A percentile compares a stretch with the other conserved stretches of the same genome.
These are phyloP conservation scores for Henricia sp. DNA, from an alignment of 53 echinoderm and acorn worm genomes.

Conservation along the genomic window DNA sequence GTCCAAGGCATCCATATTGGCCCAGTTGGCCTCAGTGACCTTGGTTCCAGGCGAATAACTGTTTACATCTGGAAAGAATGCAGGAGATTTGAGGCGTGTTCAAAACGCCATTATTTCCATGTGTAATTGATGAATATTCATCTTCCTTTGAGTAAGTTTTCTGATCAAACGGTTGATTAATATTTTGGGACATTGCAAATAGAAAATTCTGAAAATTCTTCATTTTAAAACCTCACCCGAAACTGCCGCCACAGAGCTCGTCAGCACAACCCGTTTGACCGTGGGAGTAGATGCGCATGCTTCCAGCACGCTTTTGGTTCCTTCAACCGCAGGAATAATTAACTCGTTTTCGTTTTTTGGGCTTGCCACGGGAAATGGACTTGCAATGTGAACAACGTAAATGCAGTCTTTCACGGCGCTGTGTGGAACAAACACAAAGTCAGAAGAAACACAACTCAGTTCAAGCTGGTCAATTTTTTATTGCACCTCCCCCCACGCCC, in stretches of 20 bases:
- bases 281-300: constrained; percentile 60
- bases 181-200: too few species aligned
- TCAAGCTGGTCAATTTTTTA: too few species aligned
- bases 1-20: constrained; percentile 38
- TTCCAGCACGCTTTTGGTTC: constrained; percentile 63
- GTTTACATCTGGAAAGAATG: neutral
- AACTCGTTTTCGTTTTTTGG: constrained; percentile 68
- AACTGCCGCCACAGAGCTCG: constrained; percentile 79
- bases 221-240: constrained; percentile 73
- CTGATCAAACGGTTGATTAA: too few species aligned
- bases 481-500: too few species aligned
- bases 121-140: too few species aligned
- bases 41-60: too few species aligned
- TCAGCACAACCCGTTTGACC: constrained; percentile 87
- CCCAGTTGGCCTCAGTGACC: constrained; percentile 51
- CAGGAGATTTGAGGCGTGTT: neutral
- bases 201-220: neutral
- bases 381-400: constrained; percentile 66
- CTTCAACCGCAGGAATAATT: constrained; percentile 66
- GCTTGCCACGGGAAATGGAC: constrained; percentile 57
- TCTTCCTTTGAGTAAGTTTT: too few species aligned
- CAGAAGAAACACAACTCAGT: neutral
- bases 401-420: constrained; percentile 70
- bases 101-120: too few species aligned
- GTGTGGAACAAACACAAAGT: neutral